Base-by-base conservation (phyloP, 2,888 invertebrate species). In the Lucinisca nassula region DNA sequence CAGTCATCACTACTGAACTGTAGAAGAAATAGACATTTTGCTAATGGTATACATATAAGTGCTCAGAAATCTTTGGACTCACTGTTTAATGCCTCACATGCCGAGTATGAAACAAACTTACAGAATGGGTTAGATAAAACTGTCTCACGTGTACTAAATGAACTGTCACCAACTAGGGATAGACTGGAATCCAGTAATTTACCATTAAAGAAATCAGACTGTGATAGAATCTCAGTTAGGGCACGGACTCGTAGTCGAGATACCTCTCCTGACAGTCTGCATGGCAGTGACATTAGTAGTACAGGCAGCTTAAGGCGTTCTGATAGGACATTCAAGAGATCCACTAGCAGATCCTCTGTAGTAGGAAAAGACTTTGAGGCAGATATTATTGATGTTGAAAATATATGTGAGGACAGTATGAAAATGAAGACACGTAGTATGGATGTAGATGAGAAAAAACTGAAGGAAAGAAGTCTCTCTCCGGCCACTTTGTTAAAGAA, bases 141-240 rank as follows among this genome's bases (percentile, higher is more conserved):
- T 79, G 82, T 88, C 21, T 89, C 90, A 35, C 73, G 92, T 37
- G 92, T 93, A n/a, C 85, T 93, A n/a, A 91, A 93, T 86, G 92
- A 93, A 67, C 90, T 93, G 17, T 92, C 93, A 12, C 93, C 93
- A 1, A 90, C 91, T 3, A 90, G 92, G 61, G 90, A 92, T 30
- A 80, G 91, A 32, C 84, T 87, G 51, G 90, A 90, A 67, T 87
- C 88, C 12, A 91, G 89, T 73, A 91, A 84, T 38, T 67, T 67
- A 32, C 51, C 14, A n/a, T 21, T 67, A 4, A 35, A 12, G 51
- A 91, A 92, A 14, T 85, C 83, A 87, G 87, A 86, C n/a, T 58
- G 74, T 58, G 78, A 77, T 32, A 83, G 67, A 38, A 32, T 67
- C 35, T 67, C 67, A 14, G 67, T 35, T 17, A 32, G 35, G 32